Evolutionary conservation across 2,797 vertebrate genomes (phyloP).

Genomic region (Anableps anableps): DNA sequence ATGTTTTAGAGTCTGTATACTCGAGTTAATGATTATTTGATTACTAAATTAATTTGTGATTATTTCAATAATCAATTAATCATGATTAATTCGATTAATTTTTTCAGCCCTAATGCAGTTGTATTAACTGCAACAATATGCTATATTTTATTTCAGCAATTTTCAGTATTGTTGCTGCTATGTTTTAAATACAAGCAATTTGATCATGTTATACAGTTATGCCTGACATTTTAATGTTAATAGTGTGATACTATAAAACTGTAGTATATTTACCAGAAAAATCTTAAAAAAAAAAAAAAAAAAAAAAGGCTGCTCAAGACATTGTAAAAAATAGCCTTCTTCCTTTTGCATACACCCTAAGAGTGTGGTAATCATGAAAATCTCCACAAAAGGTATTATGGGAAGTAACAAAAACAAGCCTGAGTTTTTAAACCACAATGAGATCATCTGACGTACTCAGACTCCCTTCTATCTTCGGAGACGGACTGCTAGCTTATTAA

Average conservation of each 20-base stretch:
- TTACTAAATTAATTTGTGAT: neutral
- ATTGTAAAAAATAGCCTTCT: slow-evolving; percentile 29
- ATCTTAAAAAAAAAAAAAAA: neutral
- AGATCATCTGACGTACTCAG: slow-evolving; percentile 51
- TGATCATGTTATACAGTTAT: neutral
- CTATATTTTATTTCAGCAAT: neutral
- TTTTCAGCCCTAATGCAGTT: neutral
- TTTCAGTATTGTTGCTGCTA: neutral
- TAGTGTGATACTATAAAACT: neutral
- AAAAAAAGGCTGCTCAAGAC: slow-evolving; percentile 11
- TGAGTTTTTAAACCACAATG: slow-evolving; percentile 37
- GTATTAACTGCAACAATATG: neutral
- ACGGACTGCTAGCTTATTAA: slow-evolving; percentile 25
- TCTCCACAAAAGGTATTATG: slow-evolving; percentile 42
- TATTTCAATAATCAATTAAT: neutral
- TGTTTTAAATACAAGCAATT: neutral
- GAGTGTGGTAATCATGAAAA: slow-evolving; percentile 31
- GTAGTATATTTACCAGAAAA: neutral
- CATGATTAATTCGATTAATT: neutral
- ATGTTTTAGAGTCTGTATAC: neutral
- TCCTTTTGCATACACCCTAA: slow-evolving; percentile 18
- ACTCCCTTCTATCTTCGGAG: slow-evolving; percentile 27
- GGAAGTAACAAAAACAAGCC: slow-evolving; percentile 39
- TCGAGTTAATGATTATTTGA: neutral
- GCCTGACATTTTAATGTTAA: neutral